Base-by-base conservation (phyloP, 1,140 invertebrate genomes). In the Aphelinus certus region DNA sequence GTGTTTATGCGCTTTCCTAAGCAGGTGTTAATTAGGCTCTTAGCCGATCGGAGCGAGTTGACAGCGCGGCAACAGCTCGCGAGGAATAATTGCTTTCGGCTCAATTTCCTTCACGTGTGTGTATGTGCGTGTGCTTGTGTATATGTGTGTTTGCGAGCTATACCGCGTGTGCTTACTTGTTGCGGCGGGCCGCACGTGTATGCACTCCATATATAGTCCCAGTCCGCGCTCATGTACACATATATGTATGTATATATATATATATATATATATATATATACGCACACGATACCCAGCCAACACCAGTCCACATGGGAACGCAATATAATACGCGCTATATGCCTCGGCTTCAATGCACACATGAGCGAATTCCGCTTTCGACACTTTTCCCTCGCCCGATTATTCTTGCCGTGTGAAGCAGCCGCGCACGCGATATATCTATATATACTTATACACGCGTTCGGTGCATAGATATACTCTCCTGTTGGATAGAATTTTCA, bases 31-130 rank as follows among this genome's bases (percentile, higher is more conserved):
- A 71, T 71, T 71, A 53, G 2, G 49, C 48, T 26, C 61, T 63
- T 43, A 62, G 5, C 5, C 7, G 47, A 43, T 51, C 9, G 4
- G 42, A 49, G 56, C 46, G 45, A 7, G 51, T 67, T 53, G 4
- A n/a, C 26, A 6, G 2, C 10, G 46, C 61, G 71, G 65, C 49
- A 69, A 69, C 64, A 68, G 68, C 58, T 66, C n/a, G 53, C 26
- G 71, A 64, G 53, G 73, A 79, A 78, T 81, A 80, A 81, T 82
- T 80, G 76, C 66, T 82, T 81, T 79, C 61, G 64, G 62, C 60
- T 75, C 74, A 63, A 75, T 76, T 70, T 76, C 64, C 69, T 70
- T n/a, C 72, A 53, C 60, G 10, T 47, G 47, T 45, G 51, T 53
- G 9, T 9, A 53, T 53, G 9, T 47, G 74, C 77, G 70, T 68